These are phyloP conservation scores for Cheilosia vulpina DNA, from an alignment of 2,888 invertebrate species.

Conservation along the genomic window DNA sequence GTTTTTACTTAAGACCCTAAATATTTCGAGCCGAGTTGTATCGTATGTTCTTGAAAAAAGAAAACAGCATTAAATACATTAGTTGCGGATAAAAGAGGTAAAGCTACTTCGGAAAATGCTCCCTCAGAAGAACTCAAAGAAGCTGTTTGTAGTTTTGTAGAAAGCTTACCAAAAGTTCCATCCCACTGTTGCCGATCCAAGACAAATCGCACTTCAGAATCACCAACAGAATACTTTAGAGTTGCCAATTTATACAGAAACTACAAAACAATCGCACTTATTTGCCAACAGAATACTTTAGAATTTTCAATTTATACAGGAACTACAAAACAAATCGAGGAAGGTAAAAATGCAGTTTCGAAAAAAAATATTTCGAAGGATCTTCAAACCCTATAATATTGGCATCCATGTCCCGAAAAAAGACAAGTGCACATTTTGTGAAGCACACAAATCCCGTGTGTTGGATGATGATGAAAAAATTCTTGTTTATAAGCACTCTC, in stretches of 20 bases:
- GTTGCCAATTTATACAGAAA: conserved; percentile 10
- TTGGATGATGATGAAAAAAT: not conserved
- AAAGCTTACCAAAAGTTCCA: conserved; percentile 20
- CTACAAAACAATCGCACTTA: conserved; percentile 24
- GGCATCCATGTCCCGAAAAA: conserved; percentile 13
- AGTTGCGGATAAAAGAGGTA: no score
- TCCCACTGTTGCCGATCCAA: conserved; percentile 17
- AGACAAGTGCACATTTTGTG: not conserved
- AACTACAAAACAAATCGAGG: conserved; percentile 17
- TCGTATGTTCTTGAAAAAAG: conserved; percentile 23
- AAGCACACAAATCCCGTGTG: not conserved
- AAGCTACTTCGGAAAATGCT: no score
- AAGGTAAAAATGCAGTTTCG: conserved; percentile 12
- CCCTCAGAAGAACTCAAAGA: no score
- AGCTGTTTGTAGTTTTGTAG: conserved; percentile 12
- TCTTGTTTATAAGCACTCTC: conserved; percentile 3
- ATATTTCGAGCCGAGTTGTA: conserved; percentile 14
- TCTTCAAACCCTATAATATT: conserved; percentile 19
- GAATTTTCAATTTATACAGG: conserved; percentile 9
- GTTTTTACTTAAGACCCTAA: conserved; percentile 9
- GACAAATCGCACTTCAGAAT: conserved; percentile 11
- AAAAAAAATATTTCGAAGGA: conserved; percentile 14
- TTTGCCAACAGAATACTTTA: conserved; percentile 23
- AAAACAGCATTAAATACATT: not conserved
- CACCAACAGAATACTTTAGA: conserved; percentile 22